Evolutionary conservation across 1,140 invertebrate species (phyloP), one percentile per base, ranked within the genome.

Genomic region (Babylonia areolata): DNA sequence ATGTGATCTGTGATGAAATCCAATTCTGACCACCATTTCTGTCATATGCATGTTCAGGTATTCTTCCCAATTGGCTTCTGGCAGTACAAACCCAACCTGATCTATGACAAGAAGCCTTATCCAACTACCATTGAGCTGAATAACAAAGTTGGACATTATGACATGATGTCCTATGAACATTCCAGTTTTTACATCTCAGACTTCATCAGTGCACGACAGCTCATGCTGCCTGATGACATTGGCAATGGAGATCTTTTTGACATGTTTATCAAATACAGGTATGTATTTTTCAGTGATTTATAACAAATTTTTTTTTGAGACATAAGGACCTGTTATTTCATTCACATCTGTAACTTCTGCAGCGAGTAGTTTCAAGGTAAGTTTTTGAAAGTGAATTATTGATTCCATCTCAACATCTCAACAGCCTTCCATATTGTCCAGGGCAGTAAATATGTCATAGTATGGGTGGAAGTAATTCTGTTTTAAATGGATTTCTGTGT

Each of bases 181-280:
- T 95, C 97, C 71, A 96, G 97, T 20, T 98, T 98, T 94, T 98
- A 98, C 93, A 95, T 96, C 75, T 95, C 95, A 87, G 97, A 99
- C 95, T 98, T 97, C 93, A 95, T 96, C 31, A 93, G 94, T 86
- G 96, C 96, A 75, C 95, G 97, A 15, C 96, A 96, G 93, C 92
- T 94, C 75, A 91, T 96, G 20, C 73, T 88, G 9, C 40, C 85
- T 5, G 81, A 84, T 23, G 88, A 91, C 42, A 87, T 91, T 75
- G 73, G 84, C 37, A 86, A 85, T 23, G 58, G 64, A 15, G 92
- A 96, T 86, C 89, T 97, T 28, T 96, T 96, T 88, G 95, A 96
- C 75, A 95, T 97, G 94, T 97, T 97, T 89, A 91, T 96, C 12
- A 93, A 94, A 46, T 95, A 94, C 86, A 95, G 95, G 86, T 84